Percentiles rank a stretch among this genome's conserved stretches.
These are phyloP conservation scores for Chiridota heheva DNA, from an alignment of 35 echinoderm and acorn worm genomes.

Conservation along the genomic window DNA sequence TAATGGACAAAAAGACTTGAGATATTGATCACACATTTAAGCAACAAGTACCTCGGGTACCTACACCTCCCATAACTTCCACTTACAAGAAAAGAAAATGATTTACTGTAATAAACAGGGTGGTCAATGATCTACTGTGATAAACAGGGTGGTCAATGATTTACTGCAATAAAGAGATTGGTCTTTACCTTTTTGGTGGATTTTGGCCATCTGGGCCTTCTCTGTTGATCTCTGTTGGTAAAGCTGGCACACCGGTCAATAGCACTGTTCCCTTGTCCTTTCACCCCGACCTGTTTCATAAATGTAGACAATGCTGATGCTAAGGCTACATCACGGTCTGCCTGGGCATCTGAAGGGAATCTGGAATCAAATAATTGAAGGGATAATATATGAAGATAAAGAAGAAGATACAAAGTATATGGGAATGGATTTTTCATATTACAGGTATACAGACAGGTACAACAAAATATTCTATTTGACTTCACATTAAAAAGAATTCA, in stretches of 20 bases:
- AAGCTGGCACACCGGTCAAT: slow-evolving; percentile 90
- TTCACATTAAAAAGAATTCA: too few species aligned
- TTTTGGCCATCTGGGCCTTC: slow-evolving; percentile 28
- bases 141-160: too few species aligned
- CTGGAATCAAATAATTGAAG: not conserved
- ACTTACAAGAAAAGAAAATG: too few species aligned
- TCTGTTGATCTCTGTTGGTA: slow-evolving; percentile 64
- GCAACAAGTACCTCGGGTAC: too few species aligned
- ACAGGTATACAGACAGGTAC: not conserved
- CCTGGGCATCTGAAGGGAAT: slow-evolving; percentile 31
- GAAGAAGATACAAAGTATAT: not conserved
- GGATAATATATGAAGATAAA: not conserved
- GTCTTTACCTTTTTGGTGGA: too few species aligned
- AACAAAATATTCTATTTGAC: too few species aligned
- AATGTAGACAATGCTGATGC: slow-evolving; percentile 84
- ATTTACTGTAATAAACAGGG: too few species aligned
- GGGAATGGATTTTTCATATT: not conserved
- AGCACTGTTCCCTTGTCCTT: slow-evolving; percentile 61
- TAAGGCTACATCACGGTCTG: slow-evolving; percentile 72
- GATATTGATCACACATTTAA: too few species aligned
- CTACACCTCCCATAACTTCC: too few species aligned
- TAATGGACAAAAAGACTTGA: too few species aligned
- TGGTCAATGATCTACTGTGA: too few species aligned
- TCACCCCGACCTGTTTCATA: slow-evolving; percentile 86
- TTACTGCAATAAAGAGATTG: too few species aligned